Base-by-base conservation (phyloP, 64 coral and sea anemone genomes). In the Actinia equina region DNA sequence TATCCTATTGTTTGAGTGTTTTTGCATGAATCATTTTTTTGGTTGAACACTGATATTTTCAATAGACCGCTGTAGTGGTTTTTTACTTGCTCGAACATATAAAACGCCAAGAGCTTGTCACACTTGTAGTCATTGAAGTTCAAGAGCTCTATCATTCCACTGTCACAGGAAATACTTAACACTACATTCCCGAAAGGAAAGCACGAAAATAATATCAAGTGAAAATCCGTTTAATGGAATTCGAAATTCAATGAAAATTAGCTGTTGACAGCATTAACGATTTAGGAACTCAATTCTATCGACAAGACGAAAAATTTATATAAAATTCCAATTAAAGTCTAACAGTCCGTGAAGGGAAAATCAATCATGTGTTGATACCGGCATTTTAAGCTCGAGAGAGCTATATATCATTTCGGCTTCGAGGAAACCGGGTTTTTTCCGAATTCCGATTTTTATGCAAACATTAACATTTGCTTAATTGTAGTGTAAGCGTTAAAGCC, bases 391-490 rank as follows among this genome's bases (percentile, higher is more conserved):
- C 19, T 41, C 26, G 69, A 74, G 5, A 30, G 18, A 15, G 26
- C n/a, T 12, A 41, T 37, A 37, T 37, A 37, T 41, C 69, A 74
- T 74, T 74, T 26, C 69, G 13, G 23, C 69, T n/a, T 30, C 69
- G 26, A 71, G 22, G 22, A 8, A 71, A 22, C 65, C 22, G 30
- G 30, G 30, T 37, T 37, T 37, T 8, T 69, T 9, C 6, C 59
- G 59, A 15, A 17, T 3, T 10, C 11, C 6, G 69, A 41, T 74
- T 27, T 26, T 74, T 42, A 74, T 30, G 69, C 69, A 74, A 74
- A 74, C 69, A 74, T 74, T 74, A 74, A 74, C 69, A 74, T 74
- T 74, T 41, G 69, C 69, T 26, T 74, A 74, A 74, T 74, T 74
- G 69, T 30, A 74, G 25, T 74, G 9, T 74, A 37, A 74, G 69